Evolutionary conservation across 2,797 vertebrate genomes (phyloP).

Genomic region (Phalanger gymnotis): DNA sequence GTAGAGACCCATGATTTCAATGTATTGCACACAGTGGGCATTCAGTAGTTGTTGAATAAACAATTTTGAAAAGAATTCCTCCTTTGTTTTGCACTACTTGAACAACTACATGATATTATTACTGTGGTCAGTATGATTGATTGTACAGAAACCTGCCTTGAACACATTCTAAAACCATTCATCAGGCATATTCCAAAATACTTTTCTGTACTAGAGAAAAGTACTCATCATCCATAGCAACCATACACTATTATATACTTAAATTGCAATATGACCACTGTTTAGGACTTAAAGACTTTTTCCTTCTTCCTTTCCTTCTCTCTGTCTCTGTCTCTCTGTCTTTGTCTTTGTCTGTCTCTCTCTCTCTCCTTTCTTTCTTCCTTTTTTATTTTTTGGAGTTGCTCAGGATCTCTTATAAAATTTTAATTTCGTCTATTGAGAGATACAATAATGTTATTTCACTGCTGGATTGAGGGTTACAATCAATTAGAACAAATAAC

Average conservation of each 20-base stretch:
- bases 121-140: background rate
- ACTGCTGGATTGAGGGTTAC: background rate
- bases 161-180: background rate
- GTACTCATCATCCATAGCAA: background rate
- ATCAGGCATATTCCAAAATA: background rate
- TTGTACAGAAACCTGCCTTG: background rate
- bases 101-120: background rate
- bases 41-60: background rate
- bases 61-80: background rate
- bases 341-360: background rate
- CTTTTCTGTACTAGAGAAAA: background rate
- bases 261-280: background rate
- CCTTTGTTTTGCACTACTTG: background rate
- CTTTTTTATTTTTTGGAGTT: background rate
- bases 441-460: background rate
- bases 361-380: background rate
- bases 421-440: background rate
- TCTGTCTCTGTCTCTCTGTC: no score
- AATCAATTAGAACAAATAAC: background rate
- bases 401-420: background rate
- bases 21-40: background rate
- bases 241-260: background rate
- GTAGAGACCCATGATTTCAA: background rate
- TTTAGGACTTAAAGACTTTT: background rate
- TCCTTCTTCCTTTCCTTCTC: background rate